Conservation (phyloP, 2,888 invertebrate genomes). For the Ferdinandea cuprea region DNA sequence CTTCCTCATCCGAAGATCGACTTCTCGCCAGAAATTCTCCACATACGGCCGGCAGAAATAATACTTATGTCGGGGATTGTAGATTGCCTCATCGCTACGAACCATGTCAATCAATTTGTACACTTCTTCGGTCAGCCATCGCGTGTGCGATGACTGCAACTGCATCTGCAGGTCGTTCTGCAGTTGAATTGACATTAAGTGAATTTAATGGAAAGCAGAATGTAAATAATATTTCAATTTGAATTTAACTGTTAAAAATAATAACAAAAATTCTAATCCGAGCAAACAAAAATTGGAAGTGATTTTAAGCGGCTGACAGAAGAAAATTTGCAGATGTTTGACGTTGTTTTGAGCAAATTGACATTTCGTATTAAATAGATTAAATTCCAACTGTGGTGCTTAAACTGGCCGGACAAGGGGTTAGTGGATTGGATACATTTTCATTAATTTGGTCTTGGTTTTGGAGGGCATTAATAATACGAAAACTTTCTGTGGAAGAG, state of each 20-base stretch:
- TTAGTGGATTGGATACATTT: neutral
- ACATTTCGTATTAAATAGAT: slow-evolving; percentile 25
- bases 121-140: slow-evolving; percentile 81
- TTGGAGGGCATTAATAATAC: neutral
- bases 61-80: slow-evolving; percentile 82
- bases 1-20: slow-evolving; percentile 80
- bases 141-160: slow-evolving; percentile 75
- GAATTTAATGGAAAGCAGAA: neutral
- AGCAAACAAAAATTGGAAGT: slow-evolving; percentile 68
- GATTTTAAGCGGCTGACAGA: slow-evolving; percentile 38
- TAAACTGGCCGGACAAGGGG: slow-evolving; percentile 3
- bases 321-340: slow-evolving; percentile 59
- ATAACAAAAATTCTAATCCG: slow-evolving; percentile 15
- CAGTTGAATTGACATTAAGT: slow-evolving; percentile 17
- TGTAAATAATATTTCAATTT: slow-evolving; percentile 11
- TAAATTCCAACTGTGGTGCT: neutral
- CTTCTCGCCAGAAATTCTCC: slow-evolving; percentile 82
- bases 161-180: slow-evolving; percentile 16
- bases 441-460: neutral
- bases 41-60: slow-evolving; percentile 82
- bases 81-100: slow-evolving; percentile 81
- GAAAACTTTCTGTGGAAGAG: neutral
- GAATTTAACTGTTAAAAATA: slow-evolving; percentile 48
- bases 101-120: slow-evolving; percentile 81
- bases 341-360: slow-evolving; percentile 62